Conservation (phyloP, 1,140 invertebrate genomes). For the Orchestia grillus region DNA sequence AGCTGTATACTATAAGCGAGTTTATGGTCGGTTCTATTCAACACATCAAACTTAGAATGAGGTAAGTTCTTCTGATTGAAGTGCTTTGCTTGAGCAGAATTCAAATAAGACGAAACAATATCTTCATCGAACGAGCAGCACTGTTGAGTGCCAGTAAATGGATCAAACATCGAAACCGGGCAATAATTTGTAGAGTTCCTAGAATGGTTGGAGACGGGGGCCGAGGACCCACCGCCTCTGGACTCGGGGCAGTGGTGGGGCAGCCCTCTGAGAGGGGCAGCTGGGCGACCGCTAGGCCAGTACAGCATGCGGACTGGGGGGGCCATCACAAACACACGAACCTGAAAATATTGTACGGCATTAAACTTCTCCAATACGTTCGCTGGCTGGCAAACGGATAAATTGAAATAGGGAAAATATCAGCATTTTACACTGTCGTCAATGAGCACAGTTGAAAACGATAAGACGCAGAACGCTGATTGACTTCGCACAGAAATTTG, state of each 20-base stretch:
- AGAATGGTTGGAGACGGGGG: not conserved
- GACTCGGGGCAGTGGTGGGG: conserved; percentile 31
- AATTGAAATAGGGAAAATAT: not conserved
- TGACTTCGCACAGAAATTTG: not conserved
- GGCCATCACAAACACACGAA: conserved; percentile 46
- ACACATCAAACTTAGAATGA: not conserved
- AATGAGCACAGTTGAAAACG: not conserved
- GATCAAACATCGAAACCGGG: not conserved
- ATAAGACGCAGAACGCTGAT: too few relatives aligned
- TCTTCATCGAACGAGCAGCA: not conserved
- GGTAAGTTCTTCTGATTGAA: not conserved
- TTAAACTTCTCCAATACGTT: not conserved
- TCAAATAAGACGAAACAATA: not conserved
- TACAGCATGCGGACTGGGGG: conserved; percentile 47
- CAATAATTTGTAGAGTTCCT: conserved; percentile 15
- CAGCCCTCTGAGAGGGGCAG: conserved; percentile 42
- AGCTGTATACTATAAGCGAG: not conserved
- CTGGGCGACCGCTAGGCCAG: conserved; percentile 4
- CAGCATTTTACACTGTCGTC: not conserved
- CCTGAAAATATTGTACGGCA: not conserved
- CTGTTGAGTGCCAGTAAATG: not conserved
- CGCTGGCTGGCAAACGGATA: not conserved
- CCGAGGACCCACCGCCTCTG: not conserved
- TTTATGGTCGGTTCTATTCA: conserved; percentile 39
- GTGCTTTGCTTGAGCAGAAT: not conserved